Evolutionary conservation across 2,888 invertebrate species (phyloP).

Genomic region (Xestobium rufovillosum): DNA sequence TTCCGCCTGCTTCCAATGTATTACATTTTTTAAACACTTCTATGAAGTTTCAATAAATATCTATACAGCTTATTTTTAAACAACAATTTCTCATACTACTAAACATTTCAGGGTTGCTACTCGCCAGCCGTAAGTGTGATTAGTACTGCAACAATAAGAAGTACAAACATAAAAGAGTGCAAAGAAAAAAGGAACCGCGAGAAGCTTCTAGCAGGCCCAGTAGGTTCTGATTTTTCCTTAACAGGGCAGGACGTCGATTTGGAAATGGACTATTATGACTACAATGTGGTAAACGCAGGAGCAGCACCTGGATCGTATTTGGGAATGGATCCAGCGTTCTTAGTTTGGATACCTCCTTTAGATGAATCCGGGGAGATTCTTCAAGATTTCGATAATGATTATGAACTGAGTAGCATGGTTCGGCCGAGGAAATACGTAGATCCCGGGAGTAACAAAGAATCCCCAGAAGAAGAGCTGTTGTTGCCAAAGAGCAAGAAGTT

Average conservation of each 20-base stretch:
- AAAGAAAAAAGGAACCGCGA: slow-evolving; percentile 74
- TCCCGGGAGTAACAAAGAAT: slow-evolving; percentile 61
- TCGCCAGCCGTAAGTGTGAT: slow-evolving; percentile 63
- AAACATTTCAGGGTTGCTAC: slow-evolving; percentile 59
- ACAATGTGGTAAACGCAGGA: slow-evolving; percentile 76
- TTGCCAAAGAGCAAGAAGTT: slow-evolving; percentile 36
- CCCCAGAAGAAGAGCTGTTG: slow-evolving; percentile 53
- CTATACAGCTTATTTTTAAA: too few relatives aligned
- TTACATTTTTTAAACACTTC: slow-evolving; percentile 8
- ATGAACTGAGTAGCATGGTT: slow-evolving; percentile 43
- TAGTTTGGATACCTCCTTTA: slow-evolving; percentile 80
- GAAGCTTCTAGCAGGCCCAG: slow-evolving; percentile 53
- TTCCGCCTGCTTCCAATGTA: too few relatives aligned
- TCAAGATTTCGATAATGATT: slow-evolving; percentile 50
- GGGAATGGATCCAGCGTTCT: slow-evolving; percentile 83
- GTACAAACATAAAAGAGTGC: slow-evolving; percentile 62
- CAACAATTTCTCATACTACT: too few relatives aligned
- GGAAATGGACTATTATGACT: slow-evolving; percentile 83
- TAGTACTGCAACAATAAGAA: slow-evolving; percentile 57
- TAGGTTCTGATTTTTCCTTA: slow-evolving; percentile 70
- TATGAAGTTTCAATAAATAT: slow-evolving; percentile 12
- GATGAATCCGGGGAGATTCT: slow-evolving; percentile 60
- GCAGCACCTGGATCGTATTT: slow-evolving; percentile 80
- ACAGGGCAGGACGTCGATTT: slow-evolving; percentile 65
- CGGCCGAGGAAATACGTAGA: slow-evolving; percentile 42